Conservation (phyloP, 1,140 invertebrate species). For the Maniola jurtina region DNA sequence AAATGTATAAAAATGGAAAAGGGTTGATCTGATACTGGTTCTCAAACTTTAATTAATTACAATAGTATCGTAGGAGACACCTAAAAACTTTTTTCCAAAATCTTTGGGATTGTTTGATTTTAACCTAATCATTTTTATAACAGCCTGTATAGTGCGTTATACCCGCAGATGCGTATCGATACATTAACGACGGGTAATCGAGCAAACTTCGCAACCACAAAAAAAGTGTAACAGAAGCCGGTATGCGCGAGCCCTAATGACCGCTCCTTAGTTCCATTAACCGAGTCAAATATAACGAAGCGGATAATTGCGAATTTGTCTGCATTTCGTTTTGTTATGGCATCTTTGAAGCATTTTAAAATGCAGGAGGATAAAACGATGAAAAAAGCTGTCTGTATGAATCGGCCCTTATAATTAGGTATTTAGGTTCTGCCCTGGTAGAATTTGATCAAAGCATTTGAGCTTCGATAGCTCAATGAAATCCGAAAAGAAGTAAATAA, state of each 20-base stretch:
- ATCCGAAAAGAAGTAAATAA: no score
- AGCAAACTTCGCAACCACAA: slow-evolving; percentile 53
- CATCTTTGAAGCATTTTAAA: slow-evolving; percentile 6
- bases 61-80: no score
- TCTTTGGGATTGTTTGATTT: no score
- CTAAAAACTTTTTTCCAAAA: no score
- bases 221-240: slow-evolving; percentile 72
- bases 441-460: no score
- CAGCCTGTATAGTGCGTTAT: slow-evolving; percentile 43
- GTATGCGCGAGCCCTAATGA: slow-evolving; percentile 58
- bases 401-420: no score
- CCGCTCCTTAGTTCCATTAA: slow-evolving; percentile 65
- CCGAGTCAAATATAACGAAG: slow-evolving; percentile 41
- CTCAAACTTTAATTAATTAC: no score
- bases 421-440: no score
- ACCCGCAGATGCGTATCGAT: slow-evolving; percentile 54
- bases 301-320: slow-evolving; percentile 63
- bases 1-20: no score
- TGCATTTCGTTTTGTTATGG: slow-evolving; percentile 23
- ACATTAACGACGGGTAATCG: slow-evolving; percentile 63
- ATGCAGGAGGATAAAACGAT: not conserved
- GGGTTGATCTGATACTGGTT: no score
- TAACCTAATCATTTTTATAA: not conserved
- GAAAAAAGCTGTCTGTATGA: not conserved
- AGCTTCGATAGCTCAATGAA: no score